Percentiles rank a stretch among this genome's conserved stretches.
Conservation (phyloP, 2,797 vertebrate species). For the Brachyrhaphis roseni region DNA sequence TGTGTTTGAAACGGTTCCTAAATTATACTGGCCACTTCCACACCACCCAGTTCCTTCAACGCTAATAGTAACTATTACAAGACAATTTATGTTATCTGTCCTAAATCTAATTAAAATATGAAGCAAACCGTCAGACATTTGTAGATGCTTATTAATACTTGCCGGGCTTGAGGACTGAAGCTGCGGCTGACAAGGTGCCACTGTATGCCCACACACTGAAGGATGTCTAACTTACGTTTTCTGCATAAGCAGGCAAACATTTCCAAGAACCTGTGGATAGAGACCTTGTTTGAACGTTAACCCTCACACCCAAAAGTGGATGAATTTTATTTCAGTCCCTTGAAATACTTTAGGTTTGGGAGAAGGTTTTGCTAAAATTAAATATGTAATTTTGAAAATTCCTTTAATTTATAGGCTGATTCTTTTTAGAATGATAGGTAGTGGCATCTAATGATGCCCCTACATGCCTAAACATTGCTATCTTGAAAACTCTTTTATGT, state of each 20-base stretch:
- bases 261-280: constrained; percentile 44
- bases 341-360: constrained; percentile 27
- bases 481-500: neutral
- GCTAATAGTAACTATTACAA: neutral
- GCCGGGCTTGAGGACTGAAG: neutral
- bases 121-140: neutral
- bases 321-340: constrained; percentile 30
- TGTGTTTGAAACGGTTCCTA: neutral
- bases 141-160: constrained; percentile 8
- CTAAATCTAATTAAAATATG: neutral
- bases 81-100: neutral
- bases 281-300: constrained; percentile 35
- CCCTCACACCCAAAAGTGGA: constrained; percentile 15
- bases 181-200: constrained; percentile 5
- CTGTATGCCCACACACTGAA: constrained; percentile 22
- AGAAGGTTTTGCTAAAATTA: constrained; percentile 22
- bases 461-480: neutral
- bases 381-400: neutral
- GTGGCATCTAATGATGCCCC: neutral
- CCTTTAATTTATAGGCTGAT: neutral
- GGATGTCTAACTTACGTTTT: constrained; percentile 16
- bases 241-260: constrained; percentile 30
- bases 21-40: neutral
- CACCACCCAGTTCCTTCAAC: neutral
- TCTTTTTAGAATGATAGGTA: neutral